Conservation (phyloP, 2,888 invertebrate species). For the Archaeoteleia sp. region DNA sequence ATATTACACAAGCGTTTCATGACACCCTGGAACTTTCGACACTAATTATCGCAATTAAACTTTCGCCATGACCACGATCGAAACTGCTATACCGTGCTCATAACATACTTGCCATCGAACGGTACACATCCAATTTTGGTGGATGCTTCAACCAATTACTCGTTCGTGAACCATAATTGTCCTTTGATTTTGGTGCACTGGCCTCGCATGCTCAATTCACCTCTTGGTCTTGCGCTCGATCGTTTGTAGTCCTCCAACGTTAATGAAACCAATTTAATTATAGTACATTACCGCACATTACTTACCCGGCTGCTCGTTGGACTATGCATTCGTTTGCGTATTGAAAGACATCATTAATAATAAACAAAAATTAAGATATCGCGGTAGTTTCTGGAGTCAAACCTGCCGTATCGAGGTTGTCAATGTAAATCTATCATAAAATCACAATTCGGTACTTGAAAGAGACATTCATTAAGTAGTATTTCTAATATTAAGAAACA, state of each 20-base stretch:
- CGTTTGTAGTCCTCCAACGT: constrained; percentile 48
- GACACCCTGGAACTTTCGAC: constrained; percentile 41
- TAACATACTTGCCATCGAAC: constrained; percentile 41
- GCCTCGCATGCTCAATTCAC: constrained; percentile 29
- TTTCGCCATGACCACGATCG: constrained; percentile 47
- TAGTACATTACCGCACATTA: constrained; percentile 4
- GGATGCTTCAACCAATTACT: constrained; percentile 39
- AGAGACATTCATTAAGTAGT: no score
- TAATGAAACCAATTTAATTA: constrained; percentile 26
- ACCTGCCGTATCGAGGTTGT: no score
- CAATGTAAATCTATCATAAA: no score
- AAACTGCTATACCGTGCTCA: constrained; percentile 31
- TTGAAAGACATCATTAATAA: no score
- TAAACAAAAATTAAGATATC: no score
- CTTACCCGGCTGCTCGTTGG: no score
- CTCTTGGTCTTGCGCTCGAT: constrained; percentile 37
- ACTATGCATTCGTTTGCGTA: no score
- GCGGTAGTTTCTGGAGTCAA: no score
- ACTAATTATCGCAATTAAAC: constrained; percentile 57
- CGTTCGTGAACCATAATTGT: constrained; percentile 38
- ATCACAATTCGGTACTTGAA: no score
- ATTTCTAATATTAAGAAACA: no score
- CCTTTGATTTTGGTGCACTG: constrained; percentile 32
- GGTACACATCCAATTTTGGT: constrained; percentile 44
- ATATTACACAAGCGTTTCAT: constrained; percentile 39